phyloP scores from a whole-genome alignment of 2,113 vertebrate genomes.

The Callorhinus ursinus region DNA sequence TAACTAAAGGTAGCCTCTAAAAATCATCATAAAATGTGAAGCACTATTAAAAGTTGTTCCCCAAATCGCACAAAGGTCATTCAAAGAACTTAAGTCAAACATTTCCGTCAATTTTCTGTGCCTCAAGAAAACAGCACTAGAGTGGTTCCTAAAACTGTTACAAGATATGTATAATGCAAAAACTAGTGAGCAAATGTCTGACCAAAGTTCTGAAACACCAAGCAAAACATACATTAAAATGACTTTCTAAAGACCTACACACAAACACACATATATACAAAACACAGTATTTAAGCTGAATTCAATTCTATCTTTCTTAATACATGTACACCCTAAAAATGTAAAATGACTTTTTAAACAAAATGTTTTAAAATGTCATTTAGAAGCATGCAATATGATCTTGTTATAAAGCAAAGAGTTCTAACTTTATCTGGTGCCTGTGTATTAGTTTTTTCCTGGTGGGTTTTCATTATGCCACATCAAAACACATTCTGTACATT shows the following conservation, averaged over 20 bases:
- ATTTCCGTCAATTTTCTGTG: slow-evolving; percentile 36
- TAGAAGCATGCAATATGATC: background rate
- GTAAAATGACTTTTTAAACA: background rate
- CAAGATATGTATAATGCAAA: background rate
- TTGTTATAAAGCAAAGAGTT: slow-evolving; percentile 32
- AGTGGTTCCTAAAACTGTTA: background rate
- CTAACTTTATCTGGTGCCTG: background rate
- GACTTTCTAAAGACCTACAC: slow-evolving; percentile 25
- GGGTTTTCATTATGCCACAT: background rate
- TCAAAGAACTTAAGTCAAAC: slow-evolving; percentile 13
- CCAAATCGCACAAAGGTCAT: slow-evolving; percentile 28
- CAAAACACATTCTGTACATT: background rate
- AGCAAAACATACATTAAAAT: background rate
- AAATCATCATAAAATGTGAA: background rate
- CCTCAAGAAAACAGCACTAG: background rate
- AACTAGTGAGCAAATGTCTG: background rate
- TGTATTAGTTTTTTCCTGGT: slow-evolving; percentile 32
- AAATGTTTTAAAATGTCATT: slow-evolving; percentile 38
- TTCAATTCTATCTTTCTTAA: slow-evolving; percentile 41
- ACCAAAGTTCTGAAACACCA: background rate
- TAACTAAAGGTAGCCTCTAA: slow-evolving; percentile 43
- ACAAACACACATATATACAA: background rate
- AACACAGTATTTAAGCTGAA: background rate
- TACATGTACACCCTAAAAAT: background rate
- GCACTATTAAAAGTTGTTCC: slow-evolving; percentile 33